Percentiles rank a stretch among this genome's conserved stretches.
Evolutionary conservation across 1,140 invertebrate genomes (phyloP).

Genomic region (Hyphantria cunea): DNA sequence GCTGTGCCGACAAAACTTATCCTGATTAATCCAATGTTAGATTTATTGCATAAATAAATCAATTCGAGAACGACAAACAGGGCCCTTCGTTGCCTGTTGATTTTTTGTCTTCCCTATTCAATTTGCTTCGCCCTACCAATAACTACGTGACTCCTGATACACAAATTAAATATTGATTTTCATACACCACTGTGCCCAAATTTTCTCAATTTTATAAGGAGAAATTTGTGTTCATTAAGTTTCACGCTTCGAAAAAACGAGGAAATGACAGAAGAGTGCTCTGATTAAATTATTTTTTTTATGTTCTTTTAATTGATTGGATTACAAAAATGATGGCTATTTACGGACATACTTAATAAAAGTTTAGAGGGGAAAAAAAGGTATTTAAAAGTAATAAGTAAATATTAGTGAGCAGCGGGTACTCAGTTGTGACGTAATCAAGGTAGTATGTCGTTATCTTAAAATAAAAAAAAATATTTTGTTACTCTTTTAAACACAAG

Average conservation of each 20-base stretch:
- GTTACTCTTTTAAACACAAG: too few relatives aligned
- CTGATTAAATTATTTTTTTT: conserved; percentile 13
- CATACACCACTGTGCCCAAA: conserved; percentile 8
- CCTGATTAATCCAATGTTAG: conserved; percentile 66
- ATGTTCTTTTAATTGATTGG: conserved; percentile 1
- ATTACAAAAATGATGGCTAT: background rate
- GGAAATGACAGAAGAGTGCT: conserved; percentile 19
- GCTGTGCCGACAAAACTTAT: conserved; percentile 53
- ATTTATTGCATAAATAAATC: conserved; percentile 71
- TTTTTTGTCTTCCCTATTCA: conserved; percentile 36
- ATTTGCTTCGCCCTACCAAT: conserved; percentile 32
- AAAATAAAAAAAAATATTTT: too few relatives aligned
- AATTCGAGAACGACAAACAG: conserved; percentile 53
- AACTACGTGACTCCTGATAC: conserved; percentile 33
- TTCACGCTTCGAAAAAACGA: conserved; percentile 7
- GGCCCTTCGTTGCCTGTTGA: conserved; percentile 26
- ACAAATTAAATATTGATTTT: conserved; percentile 41
- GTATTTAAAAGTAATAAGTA: too few relatives aligned
- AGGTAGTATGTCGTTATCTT: too few relatives aligned
- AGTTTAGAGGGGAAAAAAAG: too few relatives aligned
- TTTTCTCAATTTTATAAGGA: conserved; percentile 19
- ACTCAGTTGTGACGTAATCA: too few relatives aligned
- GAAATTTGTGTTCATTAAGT: conserved; percentile 25
- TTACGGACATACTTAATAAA: too few relatives aligned
- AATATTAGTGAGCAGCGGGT: too few relatives aligned